Conservation (phyloP, 2,888 invertebrate species). For the Tanaodytes sp. region DNA sequence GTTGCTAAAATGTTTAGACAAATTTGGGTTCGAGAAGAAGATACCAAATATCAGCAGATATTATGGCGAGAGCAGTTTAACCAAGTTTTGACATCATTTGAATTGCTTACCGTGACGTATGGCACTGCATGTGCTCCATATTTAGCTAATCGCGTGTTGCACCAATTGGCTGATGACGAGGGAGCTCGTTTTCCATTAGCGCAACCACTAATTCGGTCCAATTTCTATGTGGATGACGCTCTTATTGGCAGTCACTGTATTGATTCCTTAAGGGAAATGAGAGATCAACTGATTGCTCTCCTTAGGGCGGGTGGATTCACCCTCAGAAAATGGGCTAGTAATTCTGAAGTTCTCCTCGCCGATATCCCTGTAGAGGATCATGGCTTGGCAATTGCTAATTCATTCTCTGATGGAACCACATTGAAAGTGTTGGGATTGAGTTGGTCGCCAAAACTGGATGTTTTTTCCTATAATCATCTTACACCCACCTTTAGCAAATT, state of each 20-base stretch:
- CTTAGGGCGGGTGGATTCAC: too few relatives aligned
- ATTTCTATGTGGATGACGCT: conserved; percentile 2
- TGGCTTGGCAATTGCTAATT: background rate
- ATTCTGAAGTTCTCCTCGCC: background rate
- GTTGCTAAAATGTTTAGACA: conserved; percentile 6
- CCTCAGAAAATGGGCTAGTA: background rate
- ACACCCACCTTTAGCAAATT: too few relatives aligned
- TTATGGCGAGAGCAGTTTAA: background rate
- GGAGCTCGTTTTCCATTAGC: too few relatives aligned
- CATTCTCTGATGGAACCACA: background rate
- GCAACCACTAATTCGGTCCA: too few relatives aligned
- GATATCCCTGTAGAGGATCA: background rate
- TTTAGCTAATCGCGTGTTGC: background rate
- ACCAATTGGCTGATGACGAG: background rate
- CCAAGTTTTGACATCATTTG: background rate
- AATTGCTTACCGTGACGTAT: background rate
- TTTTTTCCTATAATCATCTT: too few relatives aligned
- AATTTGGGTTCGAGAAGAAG: background rate
- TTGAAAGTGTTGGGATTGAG: conserved; percentile 1
- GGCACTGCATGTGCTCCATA: background rate
- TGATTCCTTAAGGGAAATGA: too few relatives aligned
- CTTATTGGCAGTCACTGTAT: conserved; percentile 1
- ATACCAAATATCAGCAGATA: conserved; percentile 1
- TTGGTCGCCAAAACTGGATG: too few relatives aligned
- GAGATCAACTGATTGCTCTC: too few relatives aligned